Percentiles rank a stretch among this genome's conserved stretches.
Evolutionary conservation across 2,113 vertebrate genomes (phyloP).

Genomic region (Toxotes chatareus): DNA sequence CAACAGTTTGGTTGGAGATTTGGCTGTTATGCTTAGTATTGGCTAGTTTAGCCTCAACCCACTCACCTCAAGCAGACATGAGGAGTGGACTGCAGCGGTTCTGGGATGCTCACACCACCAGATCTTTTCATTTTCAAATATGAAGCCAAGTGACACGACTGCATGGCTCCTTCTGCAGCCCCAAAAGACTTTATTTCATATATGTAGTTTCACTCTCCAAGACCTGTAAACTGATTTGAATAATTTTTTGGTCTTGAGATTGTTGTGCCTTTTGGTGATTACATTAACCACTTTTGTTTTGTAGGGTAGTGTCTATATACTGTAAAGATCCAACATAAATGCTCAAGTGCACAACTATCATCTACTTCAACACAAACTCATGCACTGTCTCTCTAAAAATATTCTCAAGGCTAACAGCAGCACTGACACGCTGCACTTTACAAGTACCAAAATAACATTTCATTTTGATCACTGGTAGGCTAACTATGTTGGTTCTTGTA

Average conservation of each 20-base stretch:
- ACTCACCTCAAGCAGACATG: not conserved
- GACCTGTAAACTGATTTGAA: not conserved
- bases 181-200: not conserved
- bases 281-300: not conserved
- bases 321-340: not conserved
- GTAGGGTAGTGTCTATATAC: not conserved
- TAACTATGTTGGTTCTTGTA: not conserved
- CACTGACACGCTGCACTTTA: not conserved
- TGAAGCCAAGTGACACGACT: constrained; percentile 6
- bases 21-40: not conserved
- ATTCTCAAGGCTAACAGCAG: not conserved
- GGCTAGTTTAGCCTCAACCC: not conserved
- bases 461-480: not conserved
- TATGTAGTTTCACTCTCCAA: not conserved
- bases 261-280: not conserved
- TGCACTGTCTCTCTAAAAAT: not conserved
- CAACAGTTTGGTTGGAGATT: not conserved
- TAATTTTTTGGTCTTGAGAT: not conserved
- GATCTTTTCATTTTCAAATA: not conserved
- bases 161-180: too few species aligned
- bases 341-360: not conserved
- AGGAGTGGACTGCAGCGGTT: too few species aligned
- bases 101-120: not conserved
- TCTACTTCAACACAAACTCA: not conserved
- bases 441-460: not conserved